Evolutionary conservation across 2,113 vertebrate genomes (phyloP).

Genomic region (Atrichornis clamosus): DNA sequence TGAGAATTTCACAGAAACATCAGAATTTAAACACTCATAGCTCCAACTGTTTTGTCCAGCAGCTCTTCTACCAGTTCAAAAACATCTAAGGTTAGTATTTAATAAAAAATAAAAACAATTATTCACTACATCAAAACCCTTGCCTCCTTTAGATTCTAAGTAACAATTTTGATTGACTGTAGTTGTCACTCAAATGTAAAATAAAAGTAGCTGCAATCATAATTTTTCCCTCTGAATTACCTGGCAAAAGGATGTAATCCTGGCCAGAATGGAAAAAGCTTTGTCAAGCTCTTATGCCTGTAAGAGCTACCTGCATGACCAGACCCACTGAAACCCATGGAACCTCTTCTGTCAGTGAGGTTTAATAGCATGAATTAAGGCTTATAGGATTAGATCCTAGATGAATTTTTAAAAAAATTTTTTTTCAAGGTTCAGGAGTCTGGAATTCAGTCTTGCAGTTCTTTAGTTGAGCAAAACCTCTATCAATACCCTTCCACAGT

Average conservation of each 20-base stretch:
- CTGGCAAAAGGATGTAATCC: not conserved
- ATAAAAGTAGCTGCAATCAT: conserved; percentile 18
- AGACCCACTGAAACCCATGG: not conserved
- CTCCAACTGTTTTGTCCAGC: conserved; percentile 51
- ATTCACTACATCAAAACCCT: not conserved
- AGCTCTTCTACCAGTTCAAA: conserved; percentile 35
- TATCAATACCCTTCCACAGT: not conserved
- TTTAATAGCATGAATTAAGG: not conserved
- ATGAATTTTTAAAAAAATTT: not conserved
- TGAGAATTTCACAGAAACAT: conserved; percentile 76
- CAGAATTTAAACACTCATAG: conserved; percentile 68
- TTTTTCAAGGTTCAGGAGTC: not conserved
- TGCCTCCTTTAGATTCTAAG: not conserved
- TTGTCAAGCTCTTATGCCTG: not conserved
- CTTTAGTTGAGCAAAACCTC: not conserved
- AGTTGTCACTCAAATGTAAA: conserved; percentile 6
- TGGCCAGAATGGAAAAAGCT: not conserved
- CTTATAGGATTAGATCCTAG: not conserved
- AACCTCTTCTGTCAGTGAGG: not conserved
- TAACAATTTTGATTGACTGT: not conserved
- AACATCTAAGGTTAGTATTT: conserved; percentile 43
- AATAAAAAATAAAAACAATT: conserved; percentile 27
- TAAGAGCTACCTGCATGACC: not conserved
- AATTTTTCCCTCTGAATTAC: not conserved
- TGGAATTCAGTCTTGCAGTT: not conserved